These are phyloP conservation scores for Rhingia rostrata DNA, from an alignment of 2,888 invertebrate species.

Conservation along the genomic window DNA sequence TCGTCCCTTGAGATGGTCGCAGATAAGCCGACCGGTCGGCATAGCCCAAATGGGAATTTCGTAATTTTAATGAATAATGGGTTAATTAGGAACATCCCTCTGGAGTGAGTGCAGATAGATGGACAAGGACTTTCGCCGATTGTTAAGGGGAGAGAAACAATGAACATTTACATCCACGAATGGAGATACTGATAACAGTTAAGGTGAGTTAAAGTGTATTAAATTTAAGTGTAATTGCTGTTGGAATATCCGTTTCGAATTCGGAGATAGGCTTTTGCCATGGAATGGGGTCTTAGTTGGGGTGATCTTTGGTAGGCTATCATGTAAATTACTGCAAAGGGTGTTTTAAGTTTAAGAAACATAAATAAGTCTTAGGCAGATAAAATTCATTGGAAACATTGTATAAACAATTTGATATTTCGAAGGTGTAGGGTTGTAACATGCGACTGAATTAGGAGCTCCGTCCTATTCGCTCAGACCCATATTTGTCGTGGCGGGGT, in stretches of 20 bases:
- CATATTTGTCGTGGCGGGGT: too few species aligned
- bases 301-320: neutral
- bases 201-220: slow-evolving; percentile 73
- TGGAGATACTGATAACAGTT: slow-evolving; percentile 63
- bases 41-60: slow-evolving; percentile 59
- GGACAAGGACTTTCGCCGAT: slow-evolving; percentile 38
- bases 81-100: slow-evolving; percentile 79
- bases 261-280: slow-evolving; percentile 20
- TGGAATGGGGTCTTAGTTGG: neutral
- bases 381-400: too few species aligned
- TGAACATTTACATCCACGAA: slow-evolving; percentile 59
- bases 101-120: slow-evolving; percentile 48
- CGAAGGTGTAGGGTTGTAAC: too few species aligned
- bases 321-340: slow-evolving; percentile 30
- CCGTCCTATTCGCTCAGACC: too few species aligned
- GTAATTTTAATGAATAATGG: slow-evolving; percentile 81
- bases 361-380: too few species aligned
- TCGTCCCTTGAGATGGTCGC: slow-evolving; percentile 68
- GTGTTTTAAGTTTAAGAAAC: neutral
- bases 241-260: slow-evolving; percentile 69
- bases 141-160: slow-evolving; percentile 11
- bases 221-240: slow-evolving; percentile 70
- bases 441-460: too few species aligned
- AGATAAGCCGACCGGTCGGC: slow-evolving; percentile 51
- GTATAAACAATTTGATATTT: too few species aligned